Conservation (phyloP, 2,888 invertebrate species). For the Phengaris alcon region DNA sequence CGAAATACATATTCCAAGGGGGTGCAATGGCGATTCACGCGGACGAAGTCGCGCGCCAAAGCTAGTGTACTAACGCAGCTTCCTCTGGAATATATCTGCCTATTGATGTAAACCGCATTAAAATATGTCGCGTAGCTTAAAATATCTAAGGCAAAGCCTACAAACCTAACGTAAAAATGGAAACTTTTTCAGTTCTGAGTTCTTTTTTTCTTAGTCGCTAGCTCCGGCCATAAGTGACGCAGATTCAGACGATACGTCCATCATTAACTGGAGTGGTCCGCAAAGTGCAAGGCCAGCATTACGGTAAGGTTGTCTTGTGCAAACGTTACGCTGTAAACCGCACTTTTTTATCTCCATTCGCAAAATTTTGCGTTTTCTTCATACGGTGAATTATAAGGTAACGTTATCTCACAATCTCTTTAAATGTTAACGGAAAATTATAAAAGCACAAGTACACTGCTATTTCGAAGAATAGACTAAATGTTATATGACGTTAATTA, state of each 20-base stretch:
- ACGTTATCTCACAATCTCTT: slow-evolving; percentile 13
- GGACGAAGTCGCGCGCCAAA: too few relatives aligned
- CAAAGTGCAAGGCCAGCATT: slow-evolving; percentile 62
- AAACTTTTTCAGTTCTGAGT: too few relatives aligned
- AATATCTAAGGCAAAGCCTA: too few relatives aligned
- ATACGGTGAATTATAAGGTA: slow-evolving; percentile 8
- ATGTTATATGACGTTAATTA: neutral
- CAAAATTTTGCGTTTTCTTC: slow-evolving; percentile 13
- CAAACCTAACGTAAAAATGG: too few relatives aligned
- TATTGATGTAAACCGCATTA: too few relatives aligned
- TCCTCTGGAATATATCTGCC: too few relatives aligned
- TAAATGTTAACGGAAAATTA: slow-evolving; percentile 18
- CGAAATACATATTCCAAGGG: too few relatives aligned
- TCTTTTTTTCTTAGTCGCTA: too few relatives aligned
- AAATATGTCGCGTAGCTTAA: too few relatives aligned
- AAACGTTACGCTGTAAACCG: slow-evolving; percentile 18
- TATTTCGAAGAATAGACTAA: slow-evolving; percentile 7
- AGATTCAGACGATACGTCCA: neutral
- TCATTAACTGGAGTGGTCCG: slow-evolving; percentile 7
- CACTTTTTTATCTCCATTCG: slow-evolving; percentile 10
- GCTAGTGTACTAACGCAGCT: too few relatives aligned
- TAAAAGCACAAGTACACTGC: neutral
- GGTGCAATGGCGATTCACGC: too few relatives aligned
- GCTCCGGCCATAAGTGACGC: neutral
- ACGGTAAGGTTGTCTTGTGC: slow-evolving; percentile 8